Base-by-base conservation (phyloP, 1,140 invertebrate genomes). In the Triops cancriformis region DNA sequence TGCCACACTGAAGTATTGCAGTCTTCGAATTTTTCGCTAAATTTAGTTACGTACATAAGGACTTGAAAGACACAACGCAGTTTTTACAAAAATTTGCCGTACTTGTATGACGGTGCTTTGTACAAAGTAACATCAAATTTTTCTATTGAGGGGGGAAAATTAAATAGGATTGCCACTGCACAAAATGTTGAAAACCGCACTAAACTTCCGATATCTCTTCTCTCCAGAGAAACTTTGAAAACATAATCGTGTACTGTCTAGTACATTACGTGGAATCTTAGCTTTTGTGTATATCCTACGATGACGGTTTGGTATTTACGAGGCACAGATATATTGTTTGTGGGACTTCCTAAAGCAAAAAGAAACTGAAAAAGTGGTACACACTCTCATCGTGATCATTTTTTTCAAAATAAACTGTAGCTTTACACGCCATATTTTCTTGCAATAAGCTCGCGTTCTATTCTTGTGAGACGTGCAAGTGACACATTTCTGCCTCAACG, bases 31-130 rank as follows among this genome's bases (percentile, higher is more conserved):
- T n/a, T n/a, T n/a, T n/a, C n/a, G n/a, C n/a, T n/a, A n/a, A n/a
- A n/a, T n/a, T n/a, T n/a, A n/a, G n/a, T n/a, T n/a, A n/a, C n/a
- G n/a, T n/a, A n/a, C n/a, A n/a, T n/a, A n/a, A n/a, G n/a, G n/a
- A n/a, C n/a, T n/a, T n/a, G n/a, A n/a, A n/a, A 37, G 31, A 2
- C 2, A 37, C 2, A 37, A 37, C 31, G 31, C 31, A n/a, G 14
- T 64, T 64, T 64, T 64, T 64, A 64, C 51, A 64, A 64, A 64
- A 64, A 64, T 64, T 64, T 64, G 51, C 51, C 51, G 51, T 64
- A 64, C 51, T 64, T 64, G 51, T 64, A 64, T 64, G 51, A 64
- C 51, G 51, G 51, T 64, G 51, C 51, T 64, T 64, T 64, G 51
- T 64, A 64, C 51, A 64, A 64, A 64, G 51, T 64, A 23, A 64